Evolutionary conservation across 2,888 invertebrate species (phyloP).

Genomic region (Gymnosoma rotundatum): DNA sequence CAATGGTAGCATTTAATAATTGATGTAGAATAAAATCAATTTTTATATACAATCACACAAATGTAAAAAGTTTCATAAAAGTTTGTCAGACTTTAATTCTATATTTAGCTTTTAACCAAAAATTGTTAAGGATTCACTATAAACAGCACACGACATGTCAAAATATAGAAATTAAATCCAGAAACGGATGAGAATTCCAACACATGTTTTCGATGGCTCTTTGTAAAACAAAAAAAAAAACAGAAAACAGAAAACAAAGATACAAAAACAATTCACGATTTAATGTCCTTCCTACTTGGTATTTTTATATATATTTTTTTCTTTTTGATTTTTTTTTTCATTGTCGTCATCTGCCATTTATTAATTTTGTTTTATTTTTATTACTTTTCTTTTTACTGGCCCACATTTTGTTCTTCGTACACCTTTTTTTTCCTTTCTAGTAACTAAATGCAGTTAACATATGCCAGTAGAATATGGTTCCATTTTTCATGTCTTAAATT

Average conservation of each 20-base stretch:
- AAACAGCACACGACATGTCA: constrained; percentile 22
- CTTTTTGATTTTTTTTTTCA: neutral
- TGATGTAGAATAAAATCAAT: constrained; percentile 14
- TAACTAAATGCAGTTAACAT: neutral
- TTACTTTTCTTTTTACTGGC: neutral
- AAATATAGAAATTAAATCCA: neutral
- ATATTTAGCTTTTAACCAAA: neutral
- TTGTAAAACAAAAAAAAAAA: neutral
- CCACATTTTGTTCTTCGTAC: constrained; percentile 9
- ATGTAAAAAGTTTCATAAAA: constrained; percentile 6
- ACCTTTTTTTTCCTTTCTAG: neutral
- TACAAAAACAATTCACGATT: constrained; percentile 23
- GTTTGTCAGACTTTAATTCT: neutral
- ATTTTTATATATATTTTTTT: constrained; percentile 21
- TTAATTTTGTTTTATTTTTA: neutral
- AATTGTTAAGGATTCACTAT: constrained; percentile 35
- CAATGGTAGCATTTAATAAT: neutral
- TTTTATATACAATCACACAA: neutral
- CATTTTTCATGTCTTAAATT: neutral
- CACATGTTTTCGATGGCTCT: constrained; percentile 40
- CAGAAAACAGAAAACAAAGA: neutral
- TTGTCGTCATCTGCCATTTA: neutral
- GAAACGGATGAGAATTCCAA: constrained; percentile 50
- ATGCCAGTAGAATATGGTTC: neutral
- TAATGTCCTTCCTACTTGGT: constrained; percentile 4